Base-by-base conservation (phyloP, 2,113 vertebrate genomes). In the Myotis brandtii region DNA sequence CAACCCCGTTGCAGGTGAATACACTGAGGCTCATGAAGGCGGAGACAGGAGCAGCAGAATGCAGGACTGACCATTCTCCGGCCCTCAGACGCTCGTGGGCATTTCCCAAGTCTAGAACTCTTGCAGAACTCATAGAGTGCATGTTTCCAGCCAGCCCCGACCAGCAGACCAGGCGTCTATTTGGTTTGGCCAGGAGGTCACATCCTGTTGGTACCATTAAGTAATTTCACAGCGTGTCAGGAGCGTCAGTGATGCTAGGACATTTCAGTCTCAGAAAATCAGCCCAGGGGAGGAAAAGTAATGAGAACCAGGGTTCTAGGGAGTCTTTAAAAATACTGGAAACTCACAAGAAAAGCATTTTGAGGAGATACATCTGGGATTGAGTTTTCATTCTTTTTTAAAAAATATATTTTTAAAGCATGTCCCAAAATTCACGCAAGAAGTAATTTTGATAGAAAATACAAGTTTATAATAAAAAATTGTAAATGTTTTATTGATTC, bases 161-260 rank as follows among this genome's bases (percentile, higher is more conserved):
- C 69, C 37, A 1, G 27, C 48, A 43, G 91, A 27, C 50, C 62
- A 11, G 34, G 91, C 2, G 1, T 67, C 92, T 83, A 2, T 83
- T 88, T 95, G 79, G 16, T 86, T 93, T 96, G 95, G 86, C 88
- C 67, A 34, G 73, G 46, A 82, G 40, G 0, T 43, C 66, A 48
- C 5, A 66, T 80, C 79, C 76, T 95, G 90, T 79, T 86, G 92
- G 91, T 92, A 92, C 48, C 94, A 76, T 34, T 75, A 67, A 93
- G 82, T 72, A 30, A 86, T 86, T 87, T 76, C 32, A 93, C 48
- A 91, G 85, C 52, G 17, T 43, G 81, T 83, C 72, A n/a, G 85
- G 67, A 72, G 32, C 6, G 1, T 34, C 43, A 5, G 73, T 12
- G 80, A 72, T n/a, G 50, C 69, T 67, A 34, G 27, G 14, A 69